phyloP scores from a whole-genome alignment of 2,797 vertebrate genomes.

The Syngnathus acus region DNA sequence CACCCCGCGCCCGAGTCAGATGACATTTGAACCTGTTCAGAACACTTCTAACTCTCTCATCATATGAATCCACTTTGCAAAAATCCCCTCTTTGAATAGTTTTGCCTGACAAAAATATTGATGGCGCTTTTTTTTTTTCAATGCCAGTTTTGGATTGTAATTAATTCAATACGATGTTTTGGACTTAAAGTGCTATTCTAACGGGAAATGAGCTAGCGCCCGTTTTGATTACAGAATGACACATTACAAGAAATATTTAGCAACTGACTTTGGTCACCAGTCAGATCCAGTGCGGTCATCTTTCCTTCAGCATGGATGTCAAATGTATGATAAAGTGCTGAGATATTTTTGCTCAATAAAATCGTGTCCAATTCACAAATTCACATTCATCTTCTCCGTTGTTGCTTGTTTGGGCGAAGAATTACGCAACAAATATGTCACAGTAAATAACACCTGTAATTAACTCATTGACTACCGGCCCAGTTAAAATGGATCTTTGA shows the following conservation, averaged over 20 bases:
- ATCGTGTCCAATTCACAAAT: conserved; percentile 10
- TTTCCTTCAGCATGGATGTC: conserved; percentile 11
- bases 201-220: not conserved
- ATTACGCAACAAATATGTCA: not conserved
- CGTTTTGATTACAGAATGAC: not conserved
- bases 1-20: conserved; percentile 83
- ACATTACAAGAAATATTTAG: not conserved
- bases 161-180: not conserved
- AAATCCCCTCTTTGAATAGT: not conserved
- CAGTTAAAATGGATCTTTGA: too few species aligned
- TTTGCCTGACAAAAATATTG: not conserved
- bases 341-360: conserved; percentile 47
- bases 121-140: not conserved
- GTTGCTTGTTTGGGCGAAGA: not conserved
- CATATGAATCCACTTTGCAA: not conserved
- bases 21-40: conserved; percentile 77
- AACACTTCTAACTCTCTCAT: not conserved
- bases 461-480: too few species aligned
- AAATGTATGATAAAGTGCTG: conserved; percentile 36
- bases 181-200: not conserved
- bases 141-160: not conserved
- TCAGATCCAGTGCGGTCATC: too few species aligned
- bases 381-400: not conserved
- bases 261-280: too few species aligned
- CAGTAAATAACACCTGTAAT: too few species aligned